A percentile compares a stretch with the other conserved stretches of the same genome.
Conservation (phyloP, 2,113 vertebrate genomes). For the Pachyramphus minor region DNA sequence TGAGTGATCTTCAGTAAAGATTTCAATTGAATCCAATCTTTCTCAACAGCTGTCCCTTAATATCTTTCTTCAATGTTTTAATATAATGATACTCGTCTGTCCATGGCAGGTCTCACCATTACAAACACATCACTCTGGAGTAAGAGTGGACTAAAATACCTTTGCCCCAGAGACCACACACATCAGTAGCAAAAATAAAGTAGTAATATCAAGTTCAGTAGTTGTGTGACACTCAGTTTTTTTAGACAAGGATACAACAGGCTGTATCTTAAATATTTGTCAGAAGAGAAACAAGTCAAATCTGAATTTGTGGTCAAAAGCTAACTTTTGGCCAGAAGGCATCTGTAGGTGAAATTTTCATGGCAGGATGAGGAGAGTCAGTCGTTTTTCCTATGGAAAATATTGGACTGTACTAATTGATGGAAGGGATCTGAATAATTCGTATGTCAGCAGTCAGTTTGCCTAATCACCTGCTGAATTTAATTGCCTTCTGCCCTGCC, state of each 20-base stretch:
- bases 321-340: neutral
- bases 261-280: neutral
- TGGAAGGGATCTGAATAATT: neutral
- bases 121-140: neutral
- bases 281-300: neutral
- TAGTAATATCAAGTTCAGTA: neutral
- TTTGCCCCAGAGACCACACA: neutral
- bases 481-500: neutral
- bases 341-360: neutral
- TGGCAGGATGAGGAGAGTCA: neutral
- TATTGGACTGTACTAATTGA: neutral
- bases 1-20: neutral
- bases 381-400: neutral
- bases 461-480: neutral
- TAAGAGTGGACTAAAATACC: neutral
- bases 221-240: neutral
- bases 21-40: neutral
- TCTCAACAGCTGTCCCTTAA: neutral
- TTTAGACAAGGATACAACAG: neutral
- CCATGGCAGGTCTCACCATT: rapidly evolving
- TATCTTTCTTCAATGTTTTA: neutral
- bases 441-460: neutral
- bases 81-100: neutral
- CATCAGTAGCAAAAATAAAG: neutral
- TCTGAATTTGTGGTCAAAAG: neutral